These are phyloP conservation scores for Poicephalus meyeri DNA, from an alignment of 2,113 vertebrate species.

Conservation along the genomic window DNA sequence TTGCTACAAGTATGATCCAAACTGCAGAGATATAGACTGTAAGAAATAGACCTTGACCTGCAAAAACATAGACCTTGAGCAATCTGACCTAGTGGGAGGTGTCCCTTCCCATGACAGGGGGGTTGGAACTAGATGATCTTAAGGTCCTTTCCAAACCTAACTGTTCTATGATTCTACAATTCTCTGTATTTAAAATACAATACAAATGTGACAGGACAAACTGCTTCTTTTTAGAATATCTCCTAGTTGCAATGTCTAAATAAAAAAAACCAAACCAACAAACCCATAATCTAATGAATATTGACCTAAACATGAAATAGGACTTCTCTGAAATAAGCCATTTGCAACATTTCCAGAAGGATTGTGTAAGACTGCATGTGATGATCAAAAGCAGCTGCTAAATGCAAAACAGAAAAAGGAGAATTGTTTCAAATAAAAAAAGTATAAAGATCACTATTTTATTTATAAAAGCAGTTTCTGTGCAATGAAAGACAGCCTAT, in stretches of 20 bases:
- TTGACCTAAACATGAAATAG: not conserved
- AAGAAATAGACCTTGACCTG: not conserved
- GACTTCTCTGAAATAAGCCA: not conserved
- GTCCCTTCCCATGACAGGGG: not conserved
- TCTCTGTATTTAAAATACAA: not conserved
- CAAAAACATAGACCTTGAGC: not conserved
- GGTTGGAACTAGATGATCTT: not conserved
- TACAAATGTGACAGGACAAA: not conserved
- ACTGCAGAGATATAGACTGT: not conserved
- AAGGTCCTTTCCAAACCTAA: not conserved
- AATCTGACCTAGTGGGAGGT: not conserved
- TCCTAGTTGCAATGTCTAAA: not conserved
- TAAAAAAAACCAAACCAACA: not conserved
- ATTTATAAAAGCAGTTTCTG: not conserved
- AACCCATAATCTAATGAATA: not conserved
- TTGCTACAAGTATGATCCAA: not conserved
- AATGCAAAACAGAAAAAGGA: not conserved
- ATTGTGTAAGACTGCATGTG: not conserved
- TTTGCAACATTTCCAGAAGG: not conserved
- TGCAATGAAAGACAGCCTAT: not conserved
- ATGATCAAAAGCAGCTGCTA: not conserved
- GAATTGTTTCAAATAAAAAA: not conserved
- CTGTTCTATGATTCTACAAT: not conserved
- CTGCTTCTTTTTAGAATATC: not conserved
- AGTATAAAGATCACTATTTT: not conserved